Conservation (phyloP, 1,140 invertebrate species). For the Brachionus manjavacas region DNA sequence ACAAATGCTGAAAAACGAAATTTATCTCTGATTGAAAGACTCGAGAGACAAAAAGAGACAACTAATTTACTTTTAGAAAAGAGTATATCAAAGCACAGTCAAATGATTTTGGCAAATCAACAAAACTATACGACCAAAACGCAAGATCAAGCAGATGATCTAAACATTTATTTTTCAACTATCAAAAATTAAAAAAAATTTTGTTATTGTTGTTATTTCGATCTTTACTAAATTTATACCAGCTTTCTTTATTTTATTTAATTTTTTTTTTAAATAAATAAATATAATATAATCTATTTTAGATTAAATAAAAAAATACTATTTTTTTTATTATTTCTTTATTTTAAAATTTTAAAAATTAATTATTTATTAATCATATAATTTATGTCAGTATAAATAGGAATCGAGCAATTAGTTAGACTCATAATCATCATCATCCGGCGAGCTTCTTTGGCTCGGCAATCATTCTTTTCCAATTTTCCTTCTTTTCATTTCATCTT, state of each 20-base stretch:
- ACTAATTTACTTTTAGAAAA: conserved; percentile 22
- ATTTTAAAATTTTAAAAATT: too few relatives aligned
- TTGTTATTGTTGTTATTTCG: not conserved
- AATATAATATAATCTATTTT: not conserved
- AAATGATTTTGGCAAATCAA: not conserved
- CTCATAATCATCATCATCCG: too few relatives aligned
- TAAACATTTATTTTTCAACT: conserved; percentile 16
- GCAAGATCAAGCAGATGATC: not conserved
- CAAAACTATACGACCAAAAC: not conserved
- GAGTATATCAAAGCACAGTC: conserved; percentile 23
- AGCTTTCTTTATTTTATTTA: not conserved
- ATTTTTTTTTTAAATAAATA: not conserved
- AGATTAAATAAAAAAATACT: too few relatives aligned
- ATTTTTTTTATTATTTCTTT: too few relatives aligned
- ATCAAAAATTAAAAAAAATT: not conserved
- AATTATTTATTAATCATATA: too few relatives aligned
- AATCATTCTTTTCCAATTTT: too few relatives aligned
- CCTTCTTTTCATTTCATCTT: too few relatives aligned
- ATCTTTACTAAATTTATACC: not conserved
- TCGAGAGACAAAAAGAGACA: conserved; percentile 29
- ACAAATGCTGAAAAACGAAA: not conserved
- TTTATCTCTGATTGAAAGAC: conserved; percentile 8
- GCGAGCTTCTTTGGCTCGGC: too few relatives aligned
- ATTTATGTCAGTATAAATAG: too few relatives aligned
- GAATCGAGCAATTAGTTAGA: too few relatives aligned